Conservation (phyloP, 2,888 invertebrate species). For the Cancer borealis region DNA sequence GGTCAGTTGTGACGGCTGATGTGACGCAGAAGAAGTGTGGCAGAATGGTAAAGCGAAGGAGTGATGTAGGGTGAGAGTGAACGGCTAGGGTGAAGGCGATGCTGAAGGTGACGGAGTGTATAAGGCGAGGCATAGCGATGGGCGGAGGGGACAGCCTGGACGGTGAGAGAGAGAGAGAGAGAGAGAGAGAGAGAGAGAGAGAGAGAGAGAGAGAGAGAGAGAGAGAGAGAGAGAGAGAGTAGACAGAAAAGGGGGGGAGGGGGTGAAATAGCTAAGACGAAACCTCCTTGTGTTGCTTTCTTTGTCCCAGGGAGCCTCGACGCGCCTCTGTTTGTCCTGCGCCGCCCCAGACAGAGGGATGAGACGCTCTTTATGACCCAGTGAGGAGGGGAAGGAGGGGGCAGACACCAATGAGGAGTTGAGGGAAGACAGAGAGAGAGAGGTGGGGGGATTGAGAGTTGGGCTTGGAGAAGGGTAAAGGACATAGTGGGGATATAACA, state of each 20-base stretch:
- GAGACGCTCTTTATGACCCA: neutral
- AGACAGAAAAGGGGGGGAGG: neutral
- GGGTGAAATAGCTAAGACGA: neutral
- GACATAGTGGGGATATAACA: too few species aligned
- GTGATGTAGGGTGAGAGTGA: neutral
- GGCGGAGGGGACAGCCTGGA: neutral
- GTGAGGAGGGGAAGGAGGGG: neutral
- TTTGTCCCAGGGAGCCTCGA: neutral
- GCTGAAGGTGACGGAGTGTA: neutral
- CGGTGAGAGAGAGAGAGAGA: neutral
- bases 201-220: neutral
- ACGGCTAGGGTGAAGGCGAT: neutral
- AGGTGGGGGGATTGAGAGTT: neutral
- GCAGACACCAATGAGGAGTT: neutral
- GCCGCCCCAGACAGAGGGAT: neutral
- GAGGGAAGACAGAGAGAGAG: neutral
- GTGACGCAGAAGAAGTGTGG: neutral
- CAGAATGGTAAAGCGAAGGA: neutral
- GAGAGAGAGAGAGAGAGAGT: constrained; percentile 10
- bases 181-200: neutral
- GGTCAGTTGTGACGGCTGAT: neutral
- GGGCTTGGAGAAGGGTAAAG: too few species aligned
- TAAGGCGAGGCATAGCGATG: neutral
- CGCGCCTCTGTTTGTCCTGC: neutral
- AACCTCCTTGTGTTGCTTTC: neutral